Evolutionary conservation across 2,888 invertebrate genomes (phyloP).

Genomic region (Ectemnius lituratus): DNA sequence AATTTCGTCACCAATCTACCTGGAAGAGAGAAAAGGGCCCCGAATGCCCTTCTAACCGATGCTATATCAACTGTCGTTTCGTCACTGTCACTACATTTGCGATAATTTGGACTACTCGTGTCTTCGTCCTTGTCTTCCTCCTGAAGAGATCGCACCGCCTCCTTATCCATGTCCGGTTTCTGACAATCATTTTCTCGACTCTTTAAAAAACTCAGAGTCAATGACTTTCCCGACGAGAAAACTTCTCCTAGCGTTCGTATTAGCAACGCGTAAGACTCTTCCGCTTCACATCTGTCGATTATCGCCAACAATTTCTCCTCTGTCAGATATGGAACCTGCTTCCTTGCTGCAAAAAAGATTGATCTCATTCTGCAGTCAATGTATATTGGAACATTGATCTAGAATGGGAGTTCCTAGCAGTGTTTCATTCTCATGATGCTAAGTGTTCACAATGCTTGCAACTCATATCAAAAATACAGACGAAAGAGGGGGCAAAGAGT

Average conservation of each 20-base stretch:
- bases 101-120: slow-evolving; percentile 80
- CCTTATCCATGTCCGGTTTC: slow-evolving; percentile 82
- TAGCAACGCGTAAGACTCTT: slow-evolving; percentile 84
- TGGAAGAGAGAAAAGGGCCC: slow-evolving; percentile 78
- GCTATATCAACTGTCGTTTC: slow-evolving; percentile 83
- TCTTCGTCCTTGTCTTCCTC: slow-evolving; percentile 94
- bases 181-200: slow-evolving; percentile 78
- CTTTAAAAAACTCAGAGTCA: slow-evolving; percentile 86
- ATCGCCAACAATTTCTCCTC: slow-evolving; percentile 87
- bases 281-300: slow-evolving; percentile 86
- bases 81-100: slow-evolving; percentile 71
- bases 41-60: slow-evolving; percentile 85
- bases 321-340: slow-evolving; percentile 82
- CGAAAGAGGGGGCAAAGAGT: slow-evolving; percentile 32
- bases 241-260: slow-evolving; percentile 88
- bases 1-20: slow-evolving; percentile 51
- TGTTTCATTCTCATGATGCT: no score
- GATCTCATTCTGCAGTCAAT: slow-evolving; percentile 14
- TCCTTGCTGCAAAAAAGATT: slow-evolving; percentile 65
- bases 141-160: slow-evolving; percentile 85
- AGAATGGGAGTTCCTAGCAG: no score
- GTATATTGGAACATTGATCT: not conserved
- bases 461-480: slow-evolving; percentile 25
- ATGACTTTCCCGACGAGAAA: slow-evolving; percentile 84
- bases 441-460: slow-evolving; percentile 5